Conservation (phyloP, 92 coral and sea anemone genomes). For the Palythoa heliodiscus region DNA sequence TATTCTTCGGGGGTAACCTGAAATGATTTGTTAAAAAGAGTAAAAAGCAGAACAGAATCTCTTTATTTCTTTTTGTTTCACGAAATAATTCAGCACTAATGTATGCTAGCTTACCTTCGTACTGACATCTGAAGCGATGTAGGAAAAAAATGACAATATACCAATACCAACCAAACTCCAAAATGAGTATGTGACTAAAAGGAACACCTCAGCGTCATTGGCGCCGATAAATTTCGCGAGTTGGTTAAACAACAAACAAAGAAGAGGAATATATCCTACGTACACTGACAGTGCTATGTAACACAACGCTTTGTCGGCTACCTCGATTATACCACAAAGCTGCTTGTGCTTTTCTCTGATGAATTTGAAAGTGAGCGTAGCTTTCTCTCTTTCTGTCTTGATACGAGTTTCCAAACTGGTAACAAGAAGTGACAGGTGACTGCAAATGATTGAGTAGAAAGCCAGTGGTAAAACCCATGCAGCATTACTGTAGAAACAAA, state of each 20-base stretch:
- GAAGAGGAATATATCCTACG: not conserved
- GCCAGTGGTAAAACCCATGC: slow-evolving; percentile 29
- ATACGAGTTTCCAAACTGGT: slow-evolving; percentile 10
- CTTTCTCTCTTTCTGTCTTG: not conserved
- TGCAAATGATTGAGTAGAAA: slow-evolving; percentile 21
- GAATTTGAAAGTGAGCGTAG: not conserved
- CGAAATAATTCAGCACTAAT: not conserved
- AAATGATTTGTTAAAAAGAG: too few species aligned
- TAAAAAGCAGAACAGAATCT: too few species aligned
- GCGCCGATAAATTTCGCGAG: slow-evolving; percentile 3
- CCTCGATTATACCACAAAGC: slow-evolving; percentile 2
- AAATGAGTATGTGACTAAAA: not conserved
- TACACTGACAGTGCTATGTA: slow-evolving; percentile 5
- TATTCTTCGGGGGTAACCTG: too few species aligned
- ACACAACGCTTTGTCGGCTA: slow-evolving; percentile 15
- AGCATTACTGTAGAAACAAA: not conserved
- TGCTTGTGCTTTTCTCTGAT: slow-evolving; percentile 28
- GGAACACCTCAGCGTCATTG: not conserved
- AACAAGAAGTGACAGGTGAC: slow-evolving; percentile 10
- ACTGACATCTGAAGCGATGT: slow-evolving; percentile 22
- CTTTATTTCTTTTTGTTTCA: too few species aligned
- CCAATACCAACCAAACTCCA: not conserved
- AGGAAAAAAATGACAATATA: slow-evolving; percentile 20
- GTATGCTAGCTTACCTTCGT: slow-evolving; percentile 14
- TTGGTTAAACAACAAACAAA: slow-evolving; percentile 21